A percentile compares a stretch with the other conserved stretches of the same genome.
Evolutionary conservation across 1,140 invertebrate genomes (phyloP).

Genomic region (Dinothrombium tinctorium): DNA sequence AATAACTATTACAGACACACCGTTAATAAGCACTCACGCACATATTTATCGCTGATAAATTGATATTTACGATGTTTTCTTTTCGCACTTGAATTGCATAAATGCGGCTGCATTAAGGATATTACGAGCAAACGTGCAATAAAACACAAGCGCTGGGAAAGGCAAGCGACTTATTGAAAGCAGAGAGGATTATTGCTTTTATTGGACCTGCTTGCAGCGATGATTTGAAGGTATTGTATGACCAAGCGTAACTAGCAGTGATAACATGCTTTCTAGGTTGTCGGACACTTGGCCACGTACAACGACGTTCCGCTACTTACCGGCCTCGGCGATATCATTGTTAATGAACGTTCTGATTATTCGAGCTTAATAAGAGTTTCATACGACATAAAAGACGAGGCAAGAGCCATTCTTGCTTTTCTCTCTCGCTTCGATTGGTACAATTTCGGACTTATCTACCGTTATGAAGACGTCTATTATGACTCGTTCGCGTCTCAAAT

Average conservation of each 20-base stretch:
- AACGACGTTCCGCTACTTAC: conserved; percentile 12
- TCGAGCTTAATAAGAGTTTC: conserved; percentile 13
- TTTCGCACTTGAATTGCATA: too few species aligned
- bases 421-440: conserved; percentile 13
- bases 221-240: conserved; percentile 12
- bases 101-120: too few species aligned
- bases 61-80: too few species aligned
- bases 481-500: conserved; percentile 12
- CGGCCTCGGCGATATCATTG: conserved; percentile 14
- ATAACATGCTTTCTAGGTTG: conserved; percentile 3
- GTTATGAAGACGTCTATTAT: conserved; percentile 15
- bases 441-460: conserved; percentile 13
- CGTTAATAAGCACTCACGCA: too few species aligned
- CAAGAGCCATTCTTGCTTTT: conserved; percentile 13
- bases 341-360: conserved; percentile 8
- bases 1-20: too few species aligned
- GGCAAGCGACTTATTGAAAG: conserved; percentile 48
- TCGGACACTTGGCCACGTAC: conserved; percentile 13
- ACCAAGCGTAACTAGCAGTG: not conserved
- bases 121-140: conserved; percentile 29
- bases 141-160: conserved; percentile 40
- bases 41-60: too few species aligned
- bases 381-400: conserved; percentile 15
- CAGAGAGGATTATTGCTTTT: conserved; percentile 51
- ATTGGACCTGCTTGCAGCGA: conserved; percentile 39